Evolutionary conservation across 2,113 vertebrate genomes (phyloP).

Genomic region (Poicephalus meyeri): DNA sequence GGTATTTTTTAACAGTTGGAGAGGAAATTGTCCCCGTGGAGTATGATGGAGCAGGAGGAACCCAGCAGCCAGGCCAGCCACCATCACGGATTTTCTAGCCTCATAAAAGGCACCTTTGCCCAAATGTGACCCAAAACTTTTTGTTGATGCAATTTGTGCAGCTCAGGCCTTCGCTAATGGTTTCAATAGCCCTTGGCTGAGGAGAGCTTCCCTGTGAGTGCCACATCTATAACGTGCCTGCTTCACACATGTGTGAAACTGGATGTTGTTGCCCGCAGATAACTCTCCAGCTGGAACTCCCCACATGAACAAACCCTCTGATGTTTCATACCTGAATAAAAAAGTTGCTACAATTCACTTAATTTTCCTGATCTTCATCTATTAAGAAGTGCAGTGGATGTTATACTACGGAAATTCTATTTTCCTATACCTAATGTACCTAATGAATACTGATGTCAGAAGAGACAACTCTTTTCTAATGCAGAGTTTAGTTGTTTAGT

Average conservation of each 20-base stretch:
- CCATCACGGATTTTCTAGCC: background rate
- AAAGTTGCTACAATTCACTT: background rate
- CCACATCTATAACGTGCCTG: fast-evolving
- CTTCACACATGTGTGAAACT: background rate
- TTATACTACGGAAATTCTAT: background rate
- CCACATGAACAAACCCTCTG: background rate
- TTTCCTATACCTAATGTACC: background rate
- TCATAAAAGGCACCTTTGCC: background rate
- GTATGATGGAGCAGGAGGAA: background rate
- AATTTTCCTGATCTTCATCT: background rate
- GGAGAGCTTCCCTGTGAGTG: background rate
- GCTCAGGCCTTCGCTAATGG: background rate
- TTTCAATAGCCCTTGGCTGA: background rate
- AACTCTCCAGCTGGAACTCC: background rate
- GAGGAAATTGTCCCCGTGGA: background rate
- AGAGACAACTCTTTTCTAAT: background rate
- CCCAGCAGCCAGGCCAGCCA: background rate
- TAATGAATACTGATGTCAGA: background rate
- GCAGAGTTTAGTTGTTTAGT: background rate
- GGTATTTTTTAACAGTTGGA: slow-evolving; percentile 28
- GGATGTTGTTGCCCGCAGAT: background rate
- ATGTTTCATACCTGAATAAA: background rate
- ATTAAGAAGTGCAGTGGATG: background rate
- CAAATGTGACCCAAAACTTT: background rate
- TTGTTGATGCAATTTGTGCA: fast-evolving